Conservation (phyloP, 2,888 invertebrate species). For the Drosophila heteroneura region DNA sequence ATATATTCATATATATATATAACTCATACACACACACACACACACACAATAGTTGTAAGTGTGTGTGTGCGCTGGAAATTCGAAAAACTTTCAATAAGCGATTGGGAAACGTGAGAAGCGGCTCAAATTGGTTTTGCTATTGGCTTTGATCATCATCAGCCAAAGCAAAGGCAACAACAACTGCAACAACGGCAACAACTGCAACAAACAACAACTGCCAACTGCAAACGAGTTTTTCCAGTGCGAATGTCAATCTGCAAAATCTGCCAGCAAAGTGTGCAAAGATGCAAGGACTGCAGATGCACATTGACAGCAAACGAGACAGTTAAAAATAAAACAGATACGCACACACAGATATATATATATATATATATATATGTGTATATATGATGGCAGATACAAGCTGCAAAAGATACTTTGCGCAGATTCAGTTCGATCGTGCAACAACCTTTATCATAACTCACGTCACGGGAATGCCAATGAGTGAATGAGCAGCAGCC, state of each 20-base stretch:
- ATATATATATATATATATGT: neutral
- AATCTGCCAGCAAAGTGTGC: slow-evolving; percentile 23
- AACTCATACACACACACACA: slow-evolving; percentile 1
- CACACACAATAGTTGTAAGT: slow-evolving; percentile 12
- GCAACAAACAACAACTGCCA: neutral
- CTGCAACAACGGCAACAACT: neutral
- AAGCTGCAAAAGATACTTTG: slow-evolving; percentile 13
- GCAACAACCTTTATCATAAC: slow-evolving; percentile 25
- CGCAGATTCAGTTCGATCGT: slow-evolving; percentile 6
- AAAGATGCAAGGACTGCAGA: slow-evolving; percentile 48
- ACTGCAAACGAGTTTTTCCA: slow-evolving; percentile 69
- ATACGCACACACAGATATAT: neutral
- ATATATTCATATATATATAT: slow-evolving; percentile 5
- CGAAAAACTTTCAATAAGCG: slow-evolving; percentile 69
- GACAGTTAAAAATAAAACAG: slow-evolving; percentile 2
- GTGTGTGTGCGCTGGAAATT: slow-evolving; percentile 51
- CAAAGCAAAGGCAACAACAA: slow-evolving; percentile 18
- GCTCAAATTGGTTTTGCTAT: slow-evolving; percentile 60
- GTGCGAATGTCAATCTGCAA: slow-evolving; percentile 61
- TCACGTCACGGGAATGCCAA: slow-evolving; percentile 14
- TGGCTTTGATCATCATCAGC: slow-evolving; percentile 57
- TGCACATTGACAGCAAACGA: slow-evolving; percentile 32
- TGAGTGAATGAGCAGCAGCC: too few relatives aligned
- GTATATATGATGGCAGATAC: neutral
- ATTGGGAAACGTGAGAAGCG: slow-evolving; percentile 69